phyloP scores from a whole-genome alignment of 2,888 invertebrate species.

The Mesorhabditis sp. region DNA sequence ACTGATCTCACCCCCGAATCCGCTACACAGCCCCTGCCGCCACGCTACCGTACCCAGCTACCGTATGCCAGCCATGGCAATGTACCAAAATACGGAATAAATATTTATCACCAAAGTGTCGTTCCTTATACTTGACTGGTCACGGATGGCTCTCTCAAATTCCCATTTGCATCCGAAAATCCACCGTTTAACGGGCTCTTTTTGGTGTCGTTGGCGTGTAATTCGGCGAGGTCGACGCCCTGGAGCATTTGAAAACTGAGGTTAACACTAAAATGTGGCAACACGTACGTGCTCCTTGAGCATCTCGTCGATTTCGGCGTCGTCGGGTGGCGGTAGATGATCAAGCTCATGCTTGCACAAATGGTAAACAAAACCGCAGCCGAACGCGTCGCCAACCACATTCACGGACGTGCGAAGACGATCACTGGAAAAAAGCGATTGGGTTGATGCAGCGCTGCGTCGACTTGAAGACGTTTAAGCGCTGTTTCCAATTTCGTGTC shows the following conservation, averaged over 20 bases:
- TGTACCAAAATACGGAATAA: no score
- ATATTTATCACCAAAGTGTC: no score
- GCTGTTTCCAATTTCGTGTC: no score
- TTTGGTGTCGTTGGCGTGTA: not conserved
- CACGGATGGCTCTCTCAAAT: not conserved
- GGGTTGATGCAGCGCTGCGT: not conserved
- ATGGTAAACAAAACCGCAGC: slow-evolving; percentile 78
- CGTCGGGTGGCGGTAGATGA: slow-evolving; percentile 14
- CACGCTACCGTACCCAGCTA: no score
- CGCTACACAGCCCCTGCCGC: no score
- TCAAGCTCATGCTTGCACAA: slow-evolving; percentile 29
- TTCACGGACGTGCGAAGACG: slow-evolving; percentile 76
- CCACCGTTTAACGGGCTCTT: not conserved
- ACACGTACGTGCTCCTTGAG: slow-evolving; percentile 1
- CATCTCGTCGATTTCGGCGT: slow-evolving; percentile 1
- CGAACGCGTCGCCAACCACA: slow-evolving; percentile 89
- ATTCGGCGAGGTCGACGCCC: not conserved
- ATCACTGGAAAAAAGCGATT: slow-evolving; percentile 58
- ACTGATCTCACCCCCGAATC: no score
- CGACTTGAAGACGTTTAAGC: no score
- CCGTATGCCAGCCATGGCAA: no score
- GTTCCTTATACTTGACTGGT: no score
- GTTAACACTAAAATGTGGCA: not conserved
- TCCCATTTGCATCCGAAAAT: not conserved
- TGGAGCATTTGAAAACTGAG: not conserved